These are phyloP conservation scores for Pissodes strobi DNA, from an alignment of 1,140 invertebrate species.

Conservation along the genomic window DNA sequence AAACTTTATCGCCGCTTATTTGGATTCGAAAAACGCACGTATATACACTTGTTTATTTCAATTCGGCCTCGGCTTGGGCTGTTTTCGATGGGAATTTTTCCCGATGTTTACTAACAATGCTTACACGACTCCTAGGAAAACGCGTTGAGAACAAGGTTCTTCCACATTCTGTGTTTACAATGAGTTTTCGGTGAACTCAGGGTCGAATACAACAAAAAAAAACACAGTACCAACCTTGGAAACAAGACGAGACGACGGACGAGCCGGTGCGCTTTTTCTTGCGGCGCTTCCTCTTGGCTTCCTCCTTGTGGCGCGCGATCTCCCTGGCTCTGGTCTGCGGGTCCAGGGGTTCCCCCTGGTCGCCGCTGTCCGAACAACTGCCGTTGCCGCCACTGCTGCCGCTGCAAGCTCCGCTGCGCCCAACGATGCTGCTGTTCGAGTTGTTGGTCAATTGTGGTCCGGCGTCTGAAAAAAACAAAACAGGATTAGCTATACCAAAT, in stretches of 20 bases:
- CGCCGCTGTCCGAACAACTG: slow-evolving; percentile 53
- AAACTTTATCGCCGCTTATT: too few species aligned
- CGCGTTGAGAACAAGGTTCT: too few species aligned
- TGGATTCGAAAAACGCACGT: too few species aligned
- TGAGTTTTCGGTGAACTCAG: too few species aligned
- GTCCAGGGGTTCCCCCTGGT: slow-evolving; percentile 55
- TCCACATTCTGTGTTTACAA: too few species aligned
- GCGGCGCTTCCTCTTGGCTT: slow-evolving; percentile 80
- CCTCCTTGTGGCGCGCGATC: slow-evolving; percentile 76
- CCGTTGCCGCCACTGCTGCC: slow-evolving; percentile 48
- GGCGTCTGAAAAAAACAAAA: slow-evolving; percentile 37
- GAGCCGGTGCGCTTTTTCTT: slow-evolving; percentile 88
- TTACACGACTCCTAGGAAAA: too few species aligned
- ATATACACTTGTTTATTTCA: too few species aligned
- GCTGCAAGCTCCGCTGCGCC: slow-evolving; percentile 38
- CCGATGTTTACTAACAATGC: too few species aligned
- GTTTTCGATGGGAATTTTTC: too few species aligned
- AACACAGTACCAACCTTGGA: slow-evolving; percentile 82
- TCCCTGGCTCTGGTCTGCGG: slow-evolving; percentile 60
- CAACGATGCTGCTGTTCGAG: slow-evolving; percentile 36
- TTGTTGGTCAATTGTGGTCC: slow-evolving; percentile 28
- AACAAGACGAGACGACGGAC: slow-evolving; percentile 83
- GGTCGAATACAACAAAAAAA: too few species aligned
- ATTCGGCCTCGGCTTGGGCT: too few species aligned
- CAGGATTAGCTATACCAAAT: neutral